Percentiles rank a stretch among this genome's conserved stretches.
phyloP scores from a whole-genome alignment of 2,888 invertebrate species.

The Acronicta alni region DNA sequence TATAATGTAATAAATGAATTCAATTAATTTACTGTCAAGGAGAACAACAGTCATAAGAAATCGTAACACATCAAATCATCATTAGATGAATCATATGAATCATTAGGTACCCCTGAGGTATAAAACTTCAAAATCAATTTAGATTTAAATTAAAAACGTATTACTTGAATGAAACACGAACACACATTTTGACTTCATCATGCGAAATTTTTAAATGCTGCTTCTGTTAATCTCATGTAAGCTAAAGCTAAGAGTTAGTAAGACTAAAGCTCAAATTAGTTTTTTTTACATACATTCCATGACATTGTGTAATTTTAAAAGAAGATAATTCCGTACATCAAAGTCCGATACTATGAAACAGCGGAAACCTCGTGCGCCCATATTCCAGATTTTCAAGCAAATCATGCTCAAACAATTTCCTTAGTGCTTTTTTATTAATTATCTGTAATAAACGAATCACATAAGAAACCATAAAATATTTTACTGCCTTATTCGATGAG shows the following conservation, averaged over 20 bases:
- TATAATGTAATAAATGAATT: neutral
- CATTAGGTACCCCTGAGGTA: slow-evolving; percentile 27
- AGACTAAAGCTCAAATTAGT: neutral
- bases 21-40: neutral
- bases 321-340: no score
- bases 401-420: no score
- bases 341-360: no score
- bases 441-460: slow-evolving; percentile 2
- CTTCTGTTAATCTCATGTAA: slow-evolving; percentile 39
- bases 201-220: slow-evolving; percentile 29
- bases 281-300: no score
- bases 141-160: slow-evolving; percentile 41
- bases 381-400: no score
- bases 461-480: neutral
- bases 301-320: no score
- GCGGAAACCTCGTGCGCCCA: no score
- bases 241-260: neutral
- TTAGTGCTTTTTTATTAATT: slow-evolving; percentile 1
- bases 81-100: slow-evolving; percentile 59
- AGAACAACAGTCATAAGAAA: slow-evolving; percentile 23
- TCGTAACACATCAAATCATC: slow-evolving; percentile 47
- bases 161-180: slow-evolving; percentile 27
- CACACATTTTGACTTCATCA: slow-evolving; percentile 17
- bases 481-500: neutral
- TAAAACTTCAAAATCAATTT: slow-evolving; percentile 39